These are phyloP conservation scores for Lepidocyrtoides sp. DNA, from an alignment of 2,888 invertebrate genomes.

Conservation along the genomic window DNA sequence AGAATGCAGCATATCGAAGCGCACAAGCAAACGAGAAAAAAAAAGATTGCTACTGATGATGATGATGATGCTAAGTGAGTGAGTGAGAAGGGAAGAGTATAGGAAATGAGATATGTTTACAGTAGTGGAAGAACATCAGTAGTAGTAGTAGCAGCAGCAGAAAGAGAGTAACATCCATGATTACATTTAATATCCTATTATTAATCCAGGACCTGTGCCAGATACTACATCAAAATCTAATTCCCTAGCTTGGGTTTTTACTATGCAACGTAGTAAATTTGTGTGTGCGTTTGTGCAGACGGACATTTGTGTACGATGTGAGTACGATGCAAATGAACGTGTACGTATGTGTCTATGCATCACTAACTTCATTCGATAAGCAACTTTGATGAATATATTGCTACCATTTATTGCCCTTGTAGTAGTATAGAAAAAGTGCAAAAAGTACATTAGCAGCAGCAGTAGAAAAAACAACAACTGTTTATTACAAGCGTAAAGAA, in stretches of 20 bases:
- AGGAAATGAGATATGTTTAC: constrained; percentile 31
- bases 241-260: constrained; percentile 26
- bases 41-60: background rate
- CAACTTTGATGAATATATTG: background rate
- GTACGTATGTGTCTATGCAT: background rate
- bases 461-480: constrained; percentile 24
- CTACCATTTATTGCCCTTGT: too few species aligned
- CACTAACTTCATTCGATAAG: background rate
- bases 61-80: too few species aligned
- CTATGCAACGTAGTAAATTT: background rate
- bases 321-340: background rate
- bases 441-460: background rate
- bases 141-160: background rate
- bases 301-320: background rate
- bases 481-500: background rate
- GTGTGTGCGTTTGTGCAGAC: background rate
- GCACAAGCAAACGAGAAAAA: background rate
- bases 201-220: constrained; percentile 53
- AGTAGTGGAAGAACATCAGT: background rate
- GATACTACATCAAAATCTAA: constrained; percentile 40
- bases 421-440: background rate
- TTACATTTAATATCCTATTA: constrained; percentile 60
- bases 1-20: constrained; percentile 18
- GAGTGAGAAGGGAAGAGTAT: background rate
- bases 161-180: constrained; percentile 1